A percentile compares a stretch with the other conserved stretches of the same genome.
These are phyloP conservation scores for Ageneiosus marmoratus DNA, from an alignment of 2,113 vertebrate species.

Conservation along the genomic window DNA sequence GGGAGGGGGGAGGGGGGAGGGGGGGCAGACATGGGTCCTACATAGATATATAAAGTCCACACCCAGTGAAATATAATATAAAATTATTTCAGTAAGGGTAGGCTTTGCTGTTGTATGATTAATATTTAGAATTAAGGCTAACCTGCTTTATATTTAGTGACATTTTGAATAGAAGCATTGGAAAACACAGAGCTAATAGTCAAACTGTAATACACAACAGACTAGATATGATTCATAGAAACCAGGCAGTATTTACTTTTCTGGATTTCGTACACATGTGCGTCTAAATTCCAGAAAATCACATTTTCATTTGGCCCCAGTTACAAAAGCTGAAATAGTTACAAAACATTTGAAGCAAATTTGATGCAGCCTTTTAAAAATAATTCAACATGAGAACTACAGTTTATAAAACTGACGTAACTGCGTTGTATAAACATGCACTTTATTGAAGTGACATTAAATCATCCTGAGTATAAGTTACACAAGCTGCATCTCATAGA, in stretches of 20 bases:
- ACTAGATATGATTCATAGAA: not conserved
- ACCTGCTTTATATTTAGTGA: too few relatives aligned
- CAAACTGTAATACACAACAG: not conserved
- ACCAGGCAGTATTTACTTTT: not conserved
- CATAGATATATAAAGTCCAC: not conserved
- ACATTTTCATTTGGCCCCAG: not conserved
- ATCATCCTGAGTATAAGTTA: not conserved
- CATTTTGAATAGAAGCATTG: not conserved
- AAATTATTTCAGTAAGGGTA: too few relatives aligned
- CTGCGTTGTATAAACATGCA: not conserved
- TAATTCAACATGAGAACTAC: not conserved
- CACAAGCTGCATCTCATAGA: not conserved
- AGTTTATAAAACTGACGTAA: not conserved
- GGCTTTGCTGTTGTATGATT: too few relatives aligned
- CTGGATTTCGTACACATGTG: not conserved
- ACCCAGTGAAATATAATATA: not conserved
- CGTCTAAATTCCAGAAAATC: not conserved
- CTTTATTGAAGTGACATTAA: not conserved
- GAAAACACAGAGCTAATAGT: not conserved
- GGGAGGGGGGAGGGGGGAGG: too few relatives aligned
- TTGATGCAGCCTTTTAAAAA: not conserved
- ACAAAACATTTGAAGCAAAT: not conserved
- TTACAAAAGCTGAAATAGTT: not conserved
- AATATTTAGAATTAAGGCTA: too few relatives aligned
- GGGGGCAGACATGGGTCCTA: not conserved